A percentile compares a stretch with the other conserved stretches of the same genome.
phyloP scores from a whole-genome alignment of 2,888 invertebrate species.

The Ophion ellenae region DNA sequence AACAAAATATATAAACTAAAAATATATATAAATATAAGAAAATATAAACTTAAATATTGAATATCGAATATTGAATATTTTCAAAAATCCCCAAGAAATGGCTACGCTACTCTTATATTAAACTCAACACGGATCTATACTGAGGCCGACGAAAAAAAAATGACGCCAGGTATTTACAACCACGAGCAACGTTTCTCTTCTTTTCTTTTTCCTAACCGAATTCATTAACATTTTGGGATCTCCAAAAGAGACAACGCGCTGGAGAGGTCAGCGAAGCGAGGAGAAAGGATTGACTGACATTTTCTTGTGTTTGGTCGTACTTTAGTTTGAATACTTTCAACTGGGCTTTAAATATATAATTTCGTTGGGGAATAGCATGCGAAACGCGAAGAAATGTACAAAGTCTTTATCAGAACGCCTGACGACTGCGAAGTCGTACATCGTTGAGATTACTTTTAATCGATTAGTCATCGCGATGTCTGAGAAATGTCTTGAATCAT shows the following conservation, averaged over 20 bases:
- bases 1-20: too few relatives aligned
- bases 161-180: background rate
- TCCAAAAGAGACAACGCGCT: background rate
- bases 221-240: background rate
- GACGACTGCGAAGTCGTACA: background rate
- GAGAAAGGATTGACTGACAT: background rate
- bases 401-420: background rate
- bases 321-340: background rate
- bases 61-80: too few relatives aligned
- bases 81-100: background rate
- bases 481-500: background rate
- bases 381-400: background rate
- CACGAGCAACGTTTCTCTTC: background rate
- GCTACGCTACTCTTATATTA: background rate
- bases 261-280: background rate
- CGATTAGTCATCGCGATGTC: background rate
- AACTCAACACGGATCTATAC: background rate
- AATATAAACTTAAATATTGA: too few relatives aligned
- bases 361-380: too few relatives aligned
- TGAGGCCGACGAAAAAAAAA: background rate
- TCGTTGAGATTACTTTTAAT: background rate
- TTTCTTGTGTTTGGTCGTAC: background rate
- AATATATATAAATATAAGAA: too few relatives aligned
- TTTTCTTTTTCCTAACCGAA: background rate
- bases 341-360: background rate